phyloP scores from a whole-genome alignment of 2,888 invertebrate genomes.

The Drosophila birchii region DNA sequence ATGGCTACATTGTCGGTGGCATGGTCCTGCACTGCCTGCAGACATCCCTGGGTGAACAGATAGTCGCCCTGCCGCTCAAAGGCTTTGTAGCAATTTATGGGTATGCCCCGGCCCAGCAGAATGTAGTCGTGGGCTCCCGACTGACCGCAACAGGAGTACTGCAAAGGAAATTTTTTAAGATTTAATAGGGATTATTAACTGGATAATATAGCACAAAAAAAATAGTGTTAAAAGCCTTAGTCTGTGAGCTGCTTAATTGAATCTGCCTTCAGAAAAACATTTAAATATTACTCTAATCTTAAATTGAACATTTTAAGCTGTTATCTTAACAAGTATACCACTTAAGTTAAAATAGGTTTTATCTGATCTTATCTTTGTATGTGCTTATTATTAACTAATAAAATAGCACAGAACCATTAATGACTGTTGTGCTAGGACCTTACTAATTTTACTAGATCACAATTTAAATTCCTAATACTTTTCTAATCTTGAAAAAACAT shows the following conservation, averaged over 20 bases:
- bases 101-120: constrained; percentile 62
- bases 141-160: constrained; percentile 82
- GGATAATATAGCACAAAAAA: neutral
- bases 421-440: neutral
- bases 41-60: constrained; percentile 67
- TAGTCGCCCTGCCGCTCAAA: constrained; percentile 50
- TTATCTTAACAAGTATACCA: too few species aligned
- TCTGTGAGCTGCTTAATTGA: neutral
- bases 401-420: neutral
- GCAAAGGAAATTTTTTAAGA: neutral
- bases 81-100: constrained; percentile 70
- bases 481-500: neutral
- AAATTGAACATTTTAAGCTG: neutral
- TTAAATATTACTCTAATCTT: neutral
- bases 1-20: constrained; percentile 73
- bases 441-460: neutral
- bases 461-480: neutral
- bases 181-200: too few species aligned
- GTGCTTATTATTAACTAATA: neutral
- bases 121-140: constrained; percentile 79
- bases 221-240: neutral
- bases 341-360: too few species aligned
- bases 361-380: too few species aligned
- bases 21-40: constrained; percentile 67
- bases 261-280: neutral